Percentiles rank a stretch among this genome's conserved stretches.
These are phyloP conservation scores for Aleadryas rufinucha DNA, from an alignment of 2,113 vertebrate species.

Conservation along the genomic window DNA sequence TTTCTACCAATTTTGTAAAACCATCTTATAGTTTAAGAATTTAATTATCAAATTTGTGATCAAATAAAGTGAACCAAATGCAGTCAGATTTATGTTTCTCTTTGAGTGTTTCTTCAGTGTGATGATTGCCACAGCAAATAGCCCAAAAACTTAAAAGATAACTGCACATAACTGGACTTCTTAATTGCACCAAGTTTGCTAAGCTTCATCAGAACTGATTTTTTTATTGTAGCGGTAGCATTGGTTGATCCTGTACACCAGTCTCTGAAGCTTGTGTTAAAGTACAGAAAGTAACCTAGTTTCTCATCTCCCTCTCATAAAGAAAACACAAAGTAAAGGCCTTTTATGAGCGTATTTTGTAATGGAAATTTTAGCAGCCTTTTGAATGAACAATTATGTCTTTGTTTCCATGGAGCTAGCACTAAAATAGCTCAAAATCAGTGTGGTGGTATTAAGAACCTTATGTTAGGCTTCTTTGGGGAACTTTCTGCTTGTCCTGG, in stretches of 20 bases:
- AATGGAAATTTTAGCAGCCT: constrained; percentile 51
- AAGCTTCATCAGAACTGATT: neutral
- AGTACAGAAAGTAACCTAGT: neutral
- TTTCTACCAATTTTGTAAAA: neutral
- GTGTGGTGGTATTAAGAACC: neutral
- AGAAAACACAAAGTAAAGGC: constrained; percentile 14
- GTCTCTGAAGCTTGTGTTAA: neutral
- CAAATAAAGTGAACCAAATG: neutral
- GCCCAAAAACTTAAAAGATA: neutral
- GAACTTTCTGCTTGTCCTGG: neutral
- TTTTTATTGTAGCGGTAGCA: neutral
- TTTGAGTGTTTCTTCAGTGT: neutral
- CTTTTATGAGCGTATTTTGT: constrained; percentile 24
- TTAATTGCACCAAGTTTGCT: neutral
- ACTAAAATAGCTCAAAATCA: neutral
- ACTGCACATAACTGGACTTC: neutral
- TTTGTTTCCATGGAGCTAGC: constrained; percentile 61
- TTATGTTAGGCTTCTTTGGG: neutral
- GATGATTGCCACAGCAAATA: neutral
- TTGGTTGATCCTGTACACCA: neutral
- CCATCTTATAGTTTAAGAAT: neutral
- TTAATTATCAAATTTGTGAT: neutral
- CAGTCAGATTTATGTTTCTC: neutral
- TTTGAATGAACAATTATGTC: constrained; percentile 43
- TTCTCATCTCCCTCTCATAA: neutral